A percentile compares a stretch with the other conserved stretches of the same genome.
Conservation (phyloP, 2,888 invertebrate genomes). For the Cryptosula pallasiana region DNA sequence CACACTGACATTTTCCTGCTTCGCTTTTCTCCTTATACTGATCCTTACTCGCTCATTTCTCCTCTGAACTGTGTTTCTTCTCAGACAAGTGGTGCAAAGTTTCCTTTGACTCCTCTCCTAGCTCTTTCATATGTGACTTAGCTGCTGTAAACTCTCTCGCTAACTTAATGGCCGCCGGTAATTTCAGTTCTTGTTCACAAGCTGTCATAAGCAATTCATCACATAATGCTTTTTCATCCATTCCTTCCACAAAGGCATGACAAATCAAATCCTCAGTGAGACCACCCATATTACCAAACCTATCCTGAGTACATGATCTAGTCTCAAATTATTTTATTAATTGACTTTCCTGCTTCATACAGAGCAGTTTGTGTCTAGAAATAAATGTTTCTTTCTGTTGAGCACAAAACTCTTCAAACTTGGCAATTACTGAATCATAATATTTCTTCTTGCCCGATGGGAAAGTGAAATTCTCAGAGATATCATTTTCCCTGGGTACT, state of each 20-base stretch:
- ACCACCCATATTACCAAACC: background rate
- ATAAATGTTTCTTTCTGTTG: too few relatives aligned
- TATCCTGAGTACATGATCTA: background rate
- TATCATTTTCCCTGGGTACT: too few relatives aligned
- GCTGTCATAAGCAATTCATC: conserved; percentile 13
- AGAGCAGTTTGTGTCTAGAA: too few relatives aligned
- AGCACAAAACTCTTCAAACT: too few relatives aligned
- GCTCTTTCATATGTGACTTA: conserved; percentile 20
- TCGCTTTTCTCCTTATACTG: background rate
- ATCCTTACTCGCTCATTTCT: background rate
- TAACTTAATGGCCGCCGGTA: background rate
- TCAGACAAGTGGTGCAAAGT: background rate
- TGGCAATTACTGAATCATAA: too few relatives aligned
- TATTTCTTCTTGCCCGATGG: too few relatives aligned
- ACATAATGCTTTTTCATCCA: background rate
- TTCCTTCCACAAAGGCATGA: conserved; percentile 8
- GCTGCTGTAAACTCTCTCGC: background rate
- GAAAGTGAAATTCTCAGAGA: too few relatives aligned
- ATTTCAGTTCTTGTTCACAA: background rate
- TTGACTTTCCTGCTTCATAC: background rate
- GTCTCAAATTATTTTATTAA: background rate
- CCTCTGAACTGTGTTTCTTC: background rate
- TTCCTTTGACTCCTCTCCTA: background rate
- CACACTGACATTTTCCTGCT: background rate
- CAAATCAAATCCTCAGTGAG: conserved; percentile 9